A percentile compares a stretch with the other conserved stretches of the same genome.
Conservation (phyloP, 2,888 invertebrate genomes). For the Caenorhabditis becei region DNA sequence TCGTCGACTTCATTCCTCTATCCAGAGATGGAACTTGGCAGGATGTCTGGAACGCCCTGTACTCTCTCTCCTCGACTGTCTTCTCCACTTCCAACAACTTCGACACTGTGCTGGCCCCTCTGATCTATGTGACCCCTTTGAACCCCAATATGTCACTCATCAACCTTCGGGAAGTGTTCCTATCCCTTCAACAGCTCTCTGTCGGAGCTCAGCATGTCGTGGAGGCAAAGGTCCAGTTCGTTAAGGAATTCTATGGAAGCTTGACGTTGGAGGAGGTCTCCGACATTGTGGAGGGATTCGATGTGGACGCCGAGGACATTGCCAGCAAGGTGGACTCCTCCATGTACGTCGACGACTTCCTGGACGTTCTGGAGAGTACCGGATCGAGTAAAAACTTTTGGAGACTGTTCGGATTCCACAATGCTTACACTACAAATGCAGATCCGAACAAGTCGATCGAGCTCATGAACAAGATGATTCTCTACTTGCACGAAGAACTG, state of each 20-base stretch:
- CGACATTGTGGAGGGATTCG: neutral
- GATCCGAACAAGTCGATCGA: neutral
- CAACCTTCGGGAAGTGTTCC: slow-evolving; percentile 12
- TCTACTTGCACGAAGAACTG: no score
- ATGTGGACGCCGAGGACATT: neutral
- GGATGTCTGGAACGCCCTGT: slow-evolving; percentile 11
- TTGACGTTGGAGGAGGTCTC: neutral
- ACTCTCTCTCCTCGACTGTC: neutral
- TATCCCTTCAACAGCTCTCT: slow-evolving; percentile 1
- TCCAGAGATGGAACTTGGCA: neutral
- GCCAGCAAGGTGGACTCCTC: neutral
- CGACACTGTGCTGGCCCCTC: neutral
- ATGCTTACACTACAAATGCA: neutral
- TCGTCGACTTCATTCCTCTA: neutral
- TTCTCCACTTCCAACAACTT: neutral
- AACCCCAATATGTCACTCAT: neutral
- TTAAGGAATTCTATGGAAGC: neutral
- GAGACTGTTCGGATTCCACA: neutral
- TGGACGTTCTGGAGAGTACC: neutral
- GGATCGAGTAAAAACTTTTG: neutral
- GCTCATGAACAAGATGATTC: neutral
- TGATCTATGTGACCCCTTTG: neutral
- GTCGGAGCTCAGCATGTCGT: neutral
- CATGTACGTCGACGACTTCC: neutral
- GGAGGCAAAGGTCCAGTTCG: neutral